phyloP scores from a whole-genome alignment of 2,797 vertebrate genomes.

The Enteromius radiatus region DNA sequence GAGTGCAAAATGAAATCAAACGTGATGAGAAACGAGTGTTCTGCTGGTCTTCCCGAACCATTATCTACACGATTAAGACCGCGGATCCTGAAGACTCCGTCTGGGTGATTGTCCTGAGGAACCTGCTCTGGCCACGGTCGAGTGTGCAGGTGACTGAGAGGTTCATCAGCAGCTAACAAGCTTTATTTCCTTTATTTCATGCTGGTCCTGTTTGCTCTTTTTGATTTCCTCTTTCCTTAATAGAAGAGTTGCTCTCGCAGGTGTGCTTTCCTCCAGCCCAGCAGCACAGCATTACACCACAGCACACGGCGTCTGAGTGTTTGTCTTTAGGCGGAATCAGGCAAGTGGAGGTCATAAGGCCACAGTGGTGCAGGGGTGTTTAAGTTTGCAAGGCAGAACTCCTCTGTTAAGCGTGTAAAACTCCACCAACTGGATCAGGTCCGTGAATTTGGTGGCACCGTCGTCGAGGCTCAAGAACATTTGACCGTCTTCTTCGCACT shows the following conservation, averaged over 20 bases:
- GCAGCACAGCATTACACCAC: constrained; percentile 40
- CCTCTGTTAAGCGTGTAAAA: constrained; percentile 99
- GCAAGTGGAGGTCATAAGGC: constrained; percentile 88
- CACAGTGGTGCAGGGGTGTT: constrained; percentile 96
- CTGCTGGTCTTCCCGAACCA: constrained; percentile 81
- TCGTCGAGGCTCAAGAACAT: constrained; percentile 98
- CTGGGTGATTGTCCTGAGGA: constrained; percentile 53
- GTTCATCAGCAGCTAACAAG: constrained; percentile 72
- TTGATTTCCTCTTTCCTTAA: constrained; percentile 32
- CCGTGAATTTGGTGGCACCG: constrained; percentile 95
- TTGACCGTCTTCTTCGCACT: constrained; percentile 97
- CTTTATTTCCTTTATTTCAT: constrained; percentile 19
- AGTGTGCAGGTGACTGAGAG: constrained; percentile 68
- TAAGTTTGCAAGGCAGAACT: constrained; percentile 96
- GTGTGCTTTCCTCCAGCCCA: constrained; percentile 37
- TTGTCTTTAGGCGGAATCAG: constrained; percentile 73
- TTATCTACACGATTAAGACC: constrained; percentile 60
- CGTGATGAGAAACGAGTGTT: constrained; percentile 76
- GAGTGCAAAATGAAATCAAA: constrained; percentile 75
- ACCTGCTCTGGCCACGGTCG: constrained; percentile 67
- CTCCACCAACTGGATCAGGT: constrained; percentile 98
- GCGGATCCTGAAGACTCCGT: constrained; percentile 77
- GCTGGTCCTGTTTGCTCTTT: constrained; percentile 29
- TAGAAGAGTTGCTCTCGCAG: constrained; percentile 17
- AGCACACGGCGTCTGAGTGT: constrained; percentile 42